Evolutionary conservation across 2,113 vertebrate species (phyloP).

Genomic region (Thamnaconus septentrionalis): DNA sequence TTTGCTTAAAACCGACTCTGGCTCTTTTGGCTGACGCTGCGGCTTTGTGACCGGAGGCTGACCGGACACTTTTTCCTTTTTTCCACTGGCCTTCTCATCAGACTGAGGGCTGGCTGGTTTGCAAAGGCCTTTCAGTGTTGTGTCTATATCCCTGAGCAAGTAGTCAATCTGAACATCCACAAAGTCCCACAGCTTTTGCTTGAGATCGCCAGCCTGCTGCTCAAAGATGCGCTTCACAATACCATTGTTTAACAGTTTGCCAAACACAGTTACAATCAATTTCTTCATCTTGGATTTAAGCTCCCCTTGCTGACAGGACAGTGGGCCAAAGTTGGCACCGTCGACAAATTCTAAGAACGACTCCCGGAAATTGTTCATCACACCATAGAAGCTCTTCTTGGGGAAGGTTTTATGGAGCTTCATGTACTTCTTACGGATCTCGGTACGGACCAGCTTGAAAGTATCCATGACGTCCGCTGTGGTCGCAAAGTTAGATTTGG

Average conservation of each 20-base stretch:
- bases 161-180: conserved; percentile 91
- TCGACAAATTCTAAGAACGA: conserved; percentile 88
- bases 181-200: conserved; percentile 93
- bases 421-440: conserved; percentile 93
- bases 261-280: conserved; percentile 81
- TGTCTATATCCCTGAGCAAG: conserved; percentile 84
- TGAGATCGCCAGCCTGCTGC: conserved; percentile 87
- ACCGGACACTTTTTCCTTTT: conserved; percentile 43
- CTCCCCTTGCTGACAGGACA: conserved; percentile 75
- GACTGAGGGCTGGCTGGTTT: conserved; percentile 33
- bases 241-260: conserved; percentile 86
- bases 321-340: conserved; percentile 80
- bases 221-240: conserved; percentile 93
- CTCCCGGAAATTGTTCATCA: conserved; percentile 87
- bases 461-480: conserved; percentile 87
- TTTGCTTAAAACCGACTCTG: not conserved
- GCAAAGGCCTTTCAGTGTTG: conserved; percentile 75
- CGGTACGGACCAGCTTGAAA: conserved; percentile 81
- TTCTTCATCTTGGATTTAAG: conserved; percentile 85
- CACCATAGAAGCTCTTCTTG: conserved; percentile 85
- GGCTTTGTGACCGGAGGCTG: conserved; percentile 46
- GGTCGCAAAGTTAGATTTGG: conserved; percentile 72
- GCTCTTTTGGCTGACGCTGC: conserved; percentile 3
- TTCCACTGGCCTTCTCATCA: conserved; percentile 32
- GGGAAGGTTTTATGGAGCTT: conserved; percentile 93